These are phyloP conservation scores for Psilopsiagon aurifrons DNA, from an alignment of 2,113 vertebrate species.

Conservation along the genomic window DNA sequence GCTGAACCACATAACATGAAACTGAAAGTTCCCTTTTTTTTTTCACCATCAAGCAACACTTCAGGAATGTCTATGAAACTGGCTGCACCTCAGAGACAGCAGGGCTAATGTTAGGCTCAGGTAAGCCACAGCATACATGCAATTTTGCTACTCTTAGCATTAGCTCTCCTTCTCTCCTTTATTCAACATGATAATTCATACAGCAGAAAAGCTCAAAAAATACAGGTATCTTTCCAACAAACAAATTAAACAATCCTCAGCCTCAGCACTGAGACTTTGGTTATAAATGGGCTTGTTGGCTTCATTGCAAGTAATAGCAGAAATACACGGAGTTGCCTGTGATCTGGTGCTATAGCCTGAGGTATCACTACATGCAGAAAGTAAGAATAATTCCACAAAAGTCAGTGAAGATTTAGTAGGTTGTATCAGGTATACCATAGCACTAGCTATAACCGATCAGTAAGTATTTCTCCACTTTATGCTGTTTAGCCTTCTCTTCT, in stretches of 20 bases:
- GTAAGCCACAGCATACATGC: rapidly evolving
- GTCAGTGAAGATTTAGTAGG: not conserved
- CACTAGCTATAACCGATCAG: not conserved
- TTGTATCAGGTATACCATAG: not conserved
- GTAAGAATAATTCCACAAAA: not conserved
- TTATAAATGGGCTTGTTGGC: not conserved
- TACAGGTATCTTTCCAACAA: not conserved
- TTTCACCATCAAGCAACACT: not conserved
- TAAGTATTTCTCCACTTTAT: not conserved
- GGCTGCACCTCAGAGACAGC: not conserved
- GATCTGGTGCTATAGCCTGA: not conserved
- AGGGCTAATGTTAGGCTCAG: not conserved
- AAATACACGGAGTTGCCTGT: not conserved
- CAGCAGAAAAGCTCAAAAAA: not conserved
- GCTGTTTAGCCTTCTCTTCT: not conserved
- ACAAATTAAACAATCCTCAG: not conserved
- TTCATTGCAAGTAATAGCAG: not conserved
- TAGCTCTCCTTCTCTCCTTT: not conserved
- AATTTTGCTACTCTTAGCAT: not conserved
- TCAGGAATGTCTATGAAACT: not conserved
- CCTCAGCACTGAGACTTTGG: not conserved
- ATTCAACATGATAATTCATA: not conserved
- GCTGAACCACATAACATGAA: not conserved
- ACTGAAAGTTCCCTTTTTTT: not conserved
- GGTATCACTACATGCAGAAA: not conserved